Conservation (phyloP, 64 coral and sea anemone genomes). For the Montipora efflorescens region DNA sequence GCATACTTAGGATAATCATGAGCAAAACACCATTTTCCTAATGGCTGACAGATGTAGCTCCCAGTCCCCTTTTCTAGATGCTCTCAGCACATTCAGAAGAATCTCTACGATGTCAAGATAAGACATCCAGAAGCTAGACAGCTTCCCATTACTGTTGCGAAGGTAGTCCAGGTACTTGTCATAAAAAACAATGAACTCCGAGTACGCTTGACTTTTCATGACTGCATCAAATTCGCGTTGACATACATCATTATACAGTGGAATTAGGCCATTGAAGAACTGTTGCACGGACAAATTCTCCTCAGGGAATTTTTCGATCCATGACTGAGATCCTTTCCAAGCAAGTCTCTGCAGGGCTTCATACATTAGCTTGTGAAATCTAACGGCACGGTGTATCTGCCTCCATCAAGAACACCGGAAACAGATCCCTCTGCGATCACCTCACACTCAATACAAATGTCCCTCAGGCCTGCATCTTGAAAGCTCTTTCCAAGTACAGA, state of each 20-base stretch:
- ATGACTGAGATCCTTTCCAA: slow-evolving; percentile 4
- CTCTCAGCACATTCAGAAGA: slow-evolving; percentile 49
- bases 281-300: neutral
- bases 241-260: slow-evolving; percentile 23
- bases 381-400: slow-evolving; percentile 46
- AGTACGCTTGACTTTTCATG: neutral
- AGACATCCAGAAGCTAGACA: slow-evolving; percentile 61
- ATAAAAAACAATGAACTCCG: neutral
- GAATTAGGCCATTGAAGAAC: neutral
- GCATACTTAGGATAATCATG: slow-evolving; percentile 75
- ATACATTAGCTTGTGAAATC: slow-evolving; percentile 61
- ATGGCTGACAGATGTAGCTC: slow-evolving; percentile 70
- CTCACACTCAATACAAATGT: slow-evolving; percentile 31
- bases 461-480: slow-evolving; percentile 47
- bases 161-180: slow-evolving; percentile 33
- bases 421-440: slow-evolving; percentile 44
- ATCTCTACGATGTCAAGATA: slow-evolving; percentile 72
- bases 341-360: slow-evolving; percentile 39
- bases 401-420: slow-evolving; percentile 42
- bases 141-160: slow-evolving; percentile 31
- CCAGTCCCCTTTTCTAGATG: slow-evolving; percentile 65
- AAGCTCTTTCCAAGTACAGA: slow-evolving; percentile 33
- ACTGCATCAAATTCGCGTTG: neutral
- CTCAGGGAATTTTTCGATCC: neutral
- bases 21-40: slow-evolving; percentile 69